Conservation (phyloP, 2,113 vertebrate species). For the Oncorhynchus kisutch region DNA sequence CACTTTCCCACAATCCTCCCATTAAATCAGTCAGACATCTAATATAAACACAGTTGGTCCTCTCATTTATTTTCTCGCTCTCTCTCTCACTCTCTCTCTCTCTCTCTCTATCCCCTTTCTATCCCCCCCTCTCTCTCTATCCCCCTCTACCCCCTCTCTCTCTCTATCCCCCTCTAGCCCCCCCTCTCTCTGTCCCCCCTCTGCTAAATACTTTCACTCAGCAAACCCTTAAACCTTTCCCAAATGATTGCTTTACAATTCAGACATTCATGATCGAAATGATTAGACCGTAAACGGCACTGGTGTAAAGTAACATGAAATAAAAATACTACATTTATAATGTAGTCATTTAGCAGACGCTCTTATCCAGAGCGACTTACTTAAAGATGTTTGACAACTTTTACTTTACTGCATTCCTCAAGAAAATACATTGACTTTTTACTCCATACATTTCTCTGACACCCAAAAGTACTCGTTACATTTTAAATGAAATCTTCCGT, state of each 20-base stretch:
- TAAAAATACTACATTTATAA: too few relatives aligned
- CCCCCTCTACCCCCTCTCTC: not conserved
- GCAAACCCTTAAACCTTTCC: not conserved
- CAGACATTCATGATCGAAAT: not conserved
- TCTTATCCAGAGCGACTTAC: too few relatives aligned
- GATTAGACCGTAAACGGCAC: not conserved
- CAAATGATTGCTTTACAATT: not conserved
- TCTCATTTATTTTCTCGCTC: not conserved
- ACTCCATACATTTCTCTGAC: too few relatives aligned
- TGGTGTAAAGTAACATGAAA: too few relatives aligned
- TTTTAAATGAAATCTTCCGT: too few relatives aligned
- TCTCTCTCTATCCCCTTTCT: not conserved
- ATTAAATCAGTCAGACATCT: slow-evolving; percentile 12
- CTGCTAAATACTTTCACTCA: not conserved
- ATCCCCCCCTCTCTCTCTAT: too few relatives aligned
- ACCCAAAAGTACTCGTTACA: too few relatives aligned
- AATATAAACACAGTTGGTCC: slow-evolving; percentile 12
- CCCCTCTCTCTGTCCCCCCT: not conserved
- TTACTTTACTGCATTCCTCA: too few relatives aligned
- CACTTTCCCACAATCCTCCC: not conserved
- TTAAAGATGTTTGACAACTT: too few relatives aligned
- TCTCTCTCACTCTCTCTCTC: not conserved
- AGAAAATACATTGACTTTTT: too few relatives aligned
- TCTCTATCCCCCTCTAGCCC: not conserved
- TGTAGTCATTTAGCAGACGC: too few relatives aligned